Evolutionary conservation across 2,888 invertebrate species (phyloP).

Genomic region (Dryobota labecula): DNA sequence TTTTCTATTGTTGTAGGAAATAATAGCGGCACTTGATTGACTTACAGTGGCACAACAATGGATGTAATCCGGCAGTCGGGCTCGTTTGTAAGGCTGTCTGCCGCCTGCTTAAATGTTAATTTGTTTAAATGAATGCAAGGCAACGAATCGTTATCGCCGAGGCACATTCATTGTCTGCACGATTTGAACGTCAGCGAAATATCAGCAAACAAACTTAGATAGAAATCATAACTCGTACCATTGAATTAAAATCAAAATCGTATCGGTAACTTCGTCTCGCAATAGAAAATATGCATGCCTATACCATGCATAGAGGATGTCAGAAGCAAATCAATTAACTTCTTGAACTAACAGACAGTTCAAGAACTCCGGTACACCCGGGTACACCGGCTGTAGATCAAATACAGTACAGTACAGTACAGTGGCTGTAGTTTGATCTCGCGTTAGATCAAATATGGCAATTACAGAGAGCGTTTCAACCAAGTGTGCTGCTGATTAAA

Average conservation of each 20-base stretch:
- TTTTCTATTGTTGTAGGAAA: slow-evolving; percentile 56
- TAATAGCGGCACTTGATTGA: slow-evolving; percentile 50
- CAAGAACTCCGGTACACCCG: background rate
- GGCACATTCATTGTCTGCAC: slow-evolving; percentile 57
- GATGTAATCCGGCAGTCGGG: slow-evolving; percentile 54
- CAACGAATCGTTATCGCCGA: slow-evolving; percentile 49
- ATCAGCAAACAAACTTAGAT: slow-evolving; percentile 45
- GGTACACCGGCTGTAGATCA: no score
- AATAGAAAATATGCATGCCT: background rate
- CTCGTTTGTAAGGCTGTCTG: slow-evolving; percentile 46
- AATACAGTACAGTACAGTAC: no score
- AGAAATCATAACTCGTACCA: slow-evolving; percentile 1
- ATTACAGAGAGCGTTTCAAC: slow-evolving; percentile 6
- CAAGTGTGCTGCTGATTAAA: slow-evolving; percentile 29
- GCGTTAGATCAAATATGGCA: background rate
- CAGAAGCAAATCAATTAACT: background rate
- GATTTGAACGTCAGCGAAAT: slow-evolving; percentile 37
- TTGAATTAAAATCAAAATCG: slow-evolving; percentile 2
- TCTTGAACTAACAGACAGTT: background rate
- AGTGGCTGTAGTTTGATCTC: no score
- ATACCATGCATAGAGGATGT: background rate
- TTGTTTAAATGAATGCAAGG: slow-evolving; percentile 49
- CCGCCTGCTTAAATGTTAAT: slow-evolving; percentile 50
- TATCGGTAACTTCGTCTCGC: background rate
- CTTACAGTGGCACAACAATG: slow-evolving; percentile 59